Conservation (phyloP, 2,113 vertebrate species). For the Eonycteris spelaea region DNA sequence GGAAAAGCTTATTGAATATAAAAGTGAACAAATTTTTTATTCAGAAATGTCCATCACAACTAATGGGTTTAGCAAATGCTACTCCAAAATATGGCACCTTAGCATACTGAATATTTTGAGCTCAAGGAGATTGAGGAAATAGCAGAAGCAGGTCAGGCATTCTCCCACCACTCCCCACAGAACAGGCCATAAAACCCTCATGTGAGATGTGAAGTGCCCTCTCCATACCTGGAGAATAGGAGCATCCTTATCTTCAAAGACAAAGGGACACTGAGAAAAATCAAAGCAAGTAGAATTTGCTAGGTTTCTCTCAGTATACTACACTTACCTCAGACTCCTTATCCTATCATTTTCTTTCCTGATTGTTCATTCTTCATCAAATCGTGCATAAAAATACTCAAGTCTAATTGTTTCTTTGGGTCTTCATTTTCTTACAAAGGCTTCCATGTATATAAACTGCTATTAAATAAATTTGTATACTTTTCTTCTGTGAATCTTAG, state of each 20-base stretch:
- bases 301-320: background rate
- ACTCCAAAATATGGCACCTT: background rate
- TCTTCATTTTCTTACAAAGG: background rate
- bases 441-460: background rate
- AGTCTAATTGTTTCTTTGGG: background rate
- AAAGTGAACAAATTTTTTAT: background rate
- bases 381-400: background rate
- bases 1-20: background rate
- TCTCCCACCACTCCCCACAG: background rate
- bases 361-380: background rate
- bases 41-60: background rate
- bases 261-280: background rate
- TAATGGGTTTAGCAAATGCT: background rate
- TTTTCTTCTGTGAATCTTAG: background rate
- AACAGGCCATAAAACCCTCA: background rate
- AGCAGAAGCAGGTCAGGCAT: background rate
- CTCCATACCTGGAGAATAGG: too few relatives aligned
- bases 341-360: background rate
- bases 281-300: background rate
- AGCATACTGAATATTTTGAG: background rate
- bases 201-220: background rate
- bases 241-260: background rate
- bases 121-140: background rate
- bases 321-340: background rate
- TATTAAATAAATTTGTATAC: background rate